Conservation (phyloP, 2,888 invertebrate genomes). For the Griposia aprilina region DNA sequence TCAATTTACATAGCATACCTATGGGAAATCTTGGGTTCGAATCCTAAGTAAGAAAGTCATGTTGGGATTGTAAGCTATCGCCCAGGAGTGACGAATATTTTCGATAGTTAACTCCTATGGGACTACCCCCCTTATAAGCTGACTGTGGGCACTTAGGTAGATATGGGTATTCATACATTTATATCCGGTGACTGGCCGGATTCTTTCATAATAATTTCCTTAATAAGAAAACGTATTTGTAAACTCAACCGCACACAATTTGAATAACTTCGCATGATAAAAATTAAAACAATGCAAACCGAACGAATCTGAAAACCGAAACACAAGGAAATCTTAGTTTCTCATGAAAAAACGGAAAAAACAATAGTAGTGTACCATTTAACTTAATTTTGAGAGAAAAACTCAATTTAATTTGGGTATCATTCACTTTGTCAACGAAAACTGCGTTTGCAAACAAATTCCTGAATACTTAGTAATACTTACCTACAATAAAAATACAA, state of each 20-base stretch:
- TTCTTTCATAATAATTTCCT: not conserved
- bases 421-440: conserved; percentile 12
- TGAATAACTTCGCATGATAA: conserved; percentile 44
- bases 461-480: conserved; percentile 44
- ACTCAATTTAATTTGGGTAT: conserved; percentile 29
- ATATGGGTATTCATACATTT: too few species aligned
- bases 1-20: not conserved
- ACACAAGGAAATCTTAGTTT: conserved; percentile 44
- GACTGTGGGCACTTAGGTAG: not conserved
- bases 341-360: conserved; percentile 37
- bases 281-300: conserved; percentile 29
- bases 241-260: conserved; percentile 8
- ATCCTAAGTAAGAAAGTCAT: not conserved
- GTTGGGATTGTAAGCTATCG: not conserved
- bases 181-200: too few species aligned
- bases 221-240: conserved; percentile 19
- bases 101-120: not conserved
- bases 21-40: not conserved
- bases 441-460: conserved; percentile 41
- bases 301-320: conserved; percentile 19
- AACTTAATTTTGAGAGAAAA: conserved; percentile 16
- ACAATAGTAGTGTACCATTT: conserved; percentile 27
- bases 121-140: not conserved
- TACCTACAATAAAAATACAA: conserved; percentile 38
- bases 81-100: not conserved